Evolutionary conservation across 2,888 invertebrate species (phyloP).

Genomic region (Drosophila neutralis): DNA sequence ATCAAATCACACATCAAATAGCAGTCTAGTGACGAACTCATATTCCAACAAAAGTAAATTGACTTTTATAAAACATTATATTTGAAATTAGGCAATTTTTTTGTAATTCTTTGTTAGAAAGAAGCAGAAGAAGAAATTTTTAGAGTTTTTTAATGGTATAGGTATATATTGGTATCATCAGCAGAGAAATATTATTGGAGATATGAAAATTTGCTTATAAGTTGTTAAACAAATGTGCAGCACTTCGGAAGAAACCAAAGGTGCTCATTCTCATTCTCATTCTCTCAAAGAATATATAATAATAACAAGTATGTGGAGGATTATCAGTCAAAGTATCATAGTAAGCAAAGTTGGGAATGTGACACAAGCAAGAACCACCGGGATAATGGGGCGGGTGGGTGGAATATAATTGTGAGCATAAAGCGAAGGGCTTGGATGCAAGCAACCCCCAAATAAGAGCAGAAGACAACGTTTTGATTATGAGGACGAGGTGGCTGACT

Average conservation of each 20-base stretch:
- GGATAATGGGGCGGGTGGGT: not conserved
- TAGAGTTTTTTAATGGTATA: not conserved
- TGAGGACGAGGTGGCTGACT: slow-evolving; percentile 10
- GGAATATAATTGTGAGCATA: not conserved
- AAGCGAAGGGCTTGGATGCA: slow-evolving; percentile 5
- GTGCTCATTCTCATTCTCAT: too few species aligned
- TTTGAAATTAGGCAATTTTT: not conserved
- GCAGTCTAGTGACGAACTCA: not conserved
- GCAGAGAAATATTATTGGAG: not conserved
- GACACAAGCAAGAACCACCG: slow-evolving; percentile 10
- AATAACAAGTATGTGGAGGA: not conserved
- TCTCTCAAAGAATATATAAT: not conserved
- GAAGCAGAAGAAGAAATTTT: not conserved
- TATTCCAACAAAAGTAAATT: not conserved
- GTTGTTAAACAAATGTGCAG: not conserved
- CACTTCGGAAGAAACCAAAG: too few species aligned
- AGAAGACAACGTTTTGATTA: slow-evolving; percentile 13
- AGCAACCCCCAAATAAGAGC: slow-evolving; percentile 39
- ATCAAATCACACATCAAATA: not conserved
- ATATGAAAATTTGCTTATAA: not conserved
- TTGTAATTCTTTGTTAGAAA: not conserved
- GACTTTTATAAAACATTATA: not conserved
- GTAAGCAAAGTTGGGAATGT: slow-evolving; percentile 28
- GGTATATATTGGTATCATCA: not conserved
- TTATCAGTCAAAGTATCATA: not conserved